Percentiles rank a stretch among this genome's conserved stretches.
Evolutionary conservation across 2,113 vertebrate species (phyloP).

Genomic region (Corvus hawaiiensis): DNA sequence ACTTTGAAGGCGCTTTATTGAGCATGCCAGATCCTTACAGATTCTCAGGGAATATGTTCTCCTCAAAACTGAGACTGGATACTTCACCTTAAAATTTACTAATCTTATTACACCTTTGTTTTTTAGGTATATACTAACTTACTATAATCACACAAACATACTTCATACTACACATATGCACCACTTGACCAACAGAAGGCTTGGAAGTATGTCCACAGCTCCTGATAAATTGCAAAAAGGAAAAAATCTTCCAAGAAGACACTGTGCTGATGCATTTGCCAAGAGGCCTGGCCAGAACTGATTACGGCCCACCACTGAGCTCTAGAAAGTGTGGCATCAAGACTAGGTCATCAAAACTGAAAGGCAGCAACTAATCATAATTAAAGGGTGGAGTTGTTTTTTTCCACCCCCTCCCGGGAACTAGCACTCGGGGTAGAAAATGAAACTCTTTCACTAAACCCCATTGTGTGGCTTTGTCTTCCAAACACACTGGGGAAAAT

Average conservation of each 20-base stretch:
- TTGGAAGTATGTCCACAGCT: background rate
- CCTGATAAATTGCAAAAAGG: background rate
- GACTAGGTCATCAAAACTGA: background rate
- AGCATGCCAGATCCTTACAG: background rate
- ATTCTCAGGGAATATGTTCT: background rate
- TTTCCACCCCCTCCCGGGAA: background rate
- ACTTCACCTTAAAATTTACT: background rate
- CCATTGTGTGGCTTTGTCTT: constrained; percentile 24
- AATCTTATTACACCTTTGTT: background rate
- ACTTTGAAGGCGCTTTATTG: background rate
- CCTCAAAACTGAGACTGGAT: background rate
- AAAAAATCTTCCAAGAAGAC: background rate
- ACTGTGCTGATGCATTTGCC: background rate
- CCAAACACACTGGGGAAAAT: background rate
- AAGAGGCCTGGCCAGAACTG: background rate
- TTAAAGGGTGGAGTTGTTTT: background rate
- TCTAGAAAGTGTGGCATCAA: background rate
- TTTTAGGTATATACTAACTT: background rate
- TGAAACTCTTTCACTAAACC: constrained; percentile 11
- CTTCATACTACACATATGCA: background rate
- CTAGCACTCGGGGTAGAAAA: background rate
- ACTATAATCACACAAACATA: background rate
- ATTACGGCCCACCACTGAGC: background rate
- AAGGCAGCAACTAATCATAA: background rate
- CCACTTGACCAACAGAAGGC: background rate